Conservation (phyloP, 2,888 invertebrate species). For the Syritta pipiens region DNA sequence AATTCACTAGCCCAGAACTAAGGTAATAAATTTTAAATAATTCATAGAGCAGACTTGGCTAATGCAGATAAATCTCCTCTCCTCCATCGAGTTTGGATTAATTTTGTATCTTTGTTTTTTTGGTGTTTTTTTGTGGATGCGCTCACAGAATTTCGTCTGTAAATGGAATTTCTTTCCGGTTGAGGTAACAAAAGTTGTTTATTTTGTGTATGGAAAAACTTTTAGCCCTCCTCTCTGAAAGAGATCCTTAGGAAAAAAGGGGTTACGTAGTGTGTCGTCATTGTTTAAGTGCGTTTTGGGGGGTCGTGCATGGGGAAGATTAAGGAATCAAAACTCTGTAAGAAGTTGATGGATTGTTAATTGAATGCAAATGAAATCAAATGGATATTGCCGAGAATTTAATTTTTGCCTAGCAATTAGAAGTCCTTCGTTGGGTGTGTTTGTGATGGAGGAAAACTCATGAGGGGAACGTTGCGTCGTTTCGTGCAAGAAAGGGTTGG, state of each 20-base stretch:
- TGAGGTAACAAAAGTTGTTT: slow-evolving; percentile 21
- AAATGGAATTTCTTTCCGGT: slow-evolving; percentile 45
- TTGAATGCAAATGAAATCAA: slow-evolving; percentile 73
- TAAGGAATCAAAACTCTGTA: slow-evolving; percentile 66
- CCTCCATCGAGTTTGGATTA: background rate
- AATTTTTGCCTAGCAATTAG: slow-evolving; percentile 40
- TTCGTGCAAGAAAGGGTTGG: background rate
- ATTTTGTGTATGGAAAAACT: slow-evolving; percentile 1
- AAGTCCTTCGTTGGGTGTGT: slow-evolving; percentile 26
- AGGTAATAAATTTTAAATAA: slow-evolving; percentile 30
- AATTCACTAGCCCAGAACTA: slow-evolving; percentile 47
- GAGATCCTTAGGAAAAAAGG: background rate
- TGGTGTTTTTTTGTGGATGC: slow-evolving; percentile 12
- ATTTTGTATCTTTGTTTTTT: slow-evolving; percentile 32
- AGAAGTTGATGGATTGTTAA: slow-evolving; percentile 73
- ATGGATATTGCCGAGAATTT: slow-evolving; percentile 55
- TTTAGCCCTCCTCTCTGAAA: slow-evolving; percentile 12
- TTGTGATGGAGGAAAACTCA: background rate
- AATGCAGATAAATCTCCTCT: background rate
- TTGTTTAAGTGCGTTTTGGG: slow-evolving; percentile 30
- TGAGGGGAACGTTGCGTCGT: background rate
- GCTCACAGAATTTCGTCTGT: no score
- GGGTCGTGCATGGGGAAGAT: slow-evolving; percentile 38
- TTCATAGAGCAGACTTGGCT: slow-evolving; percentile 14
- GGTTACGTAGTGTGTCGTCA: slow-evolving; percentile 19